Conservation (phyloP, 2,797 vertebrate species). For the Cirrhinus molitorella region DNA sequence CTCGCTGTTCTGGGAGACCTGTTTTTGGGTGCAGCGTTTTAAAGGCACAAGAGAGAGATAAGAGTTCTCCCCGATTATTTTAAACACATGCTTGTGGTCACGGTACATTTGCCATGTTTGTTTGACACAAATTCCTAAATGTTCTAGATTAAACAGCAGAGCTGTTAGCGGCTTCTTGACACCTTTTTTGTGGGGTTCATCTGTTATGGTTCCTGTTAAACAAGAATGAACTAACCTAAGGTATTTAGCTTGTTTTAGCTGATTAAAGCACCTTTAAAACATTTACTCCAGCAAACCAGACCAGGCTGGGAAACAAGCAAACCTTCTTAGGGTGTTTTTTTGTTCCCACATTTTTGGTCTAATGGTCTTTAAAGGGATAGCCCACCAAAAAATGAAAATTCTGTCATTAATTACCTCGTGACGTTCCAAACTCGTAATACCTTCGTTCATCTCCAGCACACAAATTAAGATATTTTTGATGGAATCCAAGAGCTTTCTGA, state of each 20-base stretch:
- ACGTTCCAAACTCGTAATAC: too few species aligned
- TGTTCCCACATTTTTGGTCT: too few species aligned
- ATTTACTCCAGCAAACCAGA: not conserved
- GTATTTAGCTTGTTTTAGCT: not conserved
- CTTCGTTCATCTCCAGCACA: too few species aligned
- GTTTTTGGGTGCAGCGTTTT: not conserved
- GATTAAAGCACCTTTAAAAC: not conserved
- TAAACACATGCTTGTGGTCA: conserved; percentile 4
- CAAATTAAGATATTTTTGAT: too few species aligned
- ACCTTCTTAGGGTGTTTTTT: not conserved
- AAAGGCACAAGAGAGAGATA: not conserved
- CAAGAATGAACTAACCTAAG: not conserved
- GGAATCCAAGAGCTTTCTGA: too few species aligned
- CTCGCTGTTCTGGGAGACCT: not conserved
- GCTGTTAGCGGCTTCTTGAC: not conserved
- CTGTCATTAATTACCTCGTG: too few species aligned
- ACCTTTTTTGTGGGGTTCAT: conserved; percentile 1
- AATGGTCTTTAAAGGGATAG: not conserved
- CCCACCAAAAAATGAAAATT: too few species aligned
- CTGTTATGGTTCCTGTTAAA: not conserved
- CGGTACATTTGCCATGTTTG: not conserved
- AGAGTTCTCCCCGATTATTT: not conserved
- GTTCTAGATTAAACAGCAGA: not conserved
- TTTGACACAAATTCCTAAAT: not conserved
- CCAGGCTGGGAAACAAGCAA: not conserved